Conservation (phyloP, 2,113 vertebrate species). For the Daboia siamensis region DNA sequence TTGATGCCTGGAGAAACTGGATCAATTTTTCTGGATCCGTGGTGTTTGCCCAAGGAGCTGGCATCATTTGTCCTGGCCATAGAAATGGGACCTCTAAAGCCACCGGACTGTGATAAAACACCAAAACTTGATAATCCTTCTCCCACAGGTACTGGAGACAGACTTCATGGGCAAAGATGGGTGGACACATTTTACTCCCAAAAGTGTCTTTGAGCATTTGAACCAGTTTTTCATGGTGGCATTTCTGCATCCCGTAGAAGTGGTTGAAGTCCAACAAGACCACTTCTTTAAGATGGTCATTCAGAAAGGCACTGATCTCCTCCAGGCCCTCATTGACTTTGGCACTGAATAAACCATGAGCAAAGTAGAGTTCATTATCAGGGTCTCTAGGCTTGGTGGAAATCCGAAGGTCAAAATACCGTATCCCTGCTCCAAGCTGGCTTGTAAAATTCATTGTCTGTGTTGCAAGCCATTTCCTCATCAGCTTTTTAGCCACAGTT, state of each 20-base stretch:
- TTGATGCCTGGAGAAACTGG: constrained; percentile 91
- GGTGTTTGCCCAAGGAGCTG: constrained; percentile 94
- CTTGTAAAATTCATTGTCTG: constrained; percentile 96
- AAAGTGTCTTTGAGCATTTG: constrained; percentile 93
- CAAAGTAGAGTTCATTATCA: constrained; percentile 95
- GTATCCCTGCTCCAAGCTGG: constrained; percentile 89
- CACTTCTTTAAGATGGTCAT: constrained; percentile 85
- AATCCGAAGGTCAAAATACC: constrained; percentile 97
- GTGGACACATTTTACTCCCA: constrained; percentile 93
- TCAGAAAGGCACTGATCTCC: constrained; percentile 89
- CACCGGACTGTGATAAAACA: constrained; percentile 96
- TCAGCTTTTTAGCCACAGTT: constrained; percentile 95
- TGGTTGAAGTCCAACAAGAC: constrained; percentile 98
- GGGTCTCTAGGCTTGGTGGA: constrained; percentile 97
- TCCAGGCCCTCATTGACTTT: constrained; percentile 94
- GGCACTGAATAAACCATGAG: constrained; percentile 97
- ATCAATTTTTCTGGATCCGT: constrained; percentile 95
- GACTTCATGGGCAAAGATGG: constrained; percentile 94
- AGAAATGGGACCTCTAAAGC: constrained; percentile 93
- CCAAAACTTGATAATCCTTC: constrained; percentile 92
- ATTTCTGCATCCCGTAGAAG: constrained; percentile 97
- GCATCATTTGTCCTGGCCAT: constrained; percentile 99
- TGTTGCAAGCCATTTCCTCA: constrained; percentile 97
- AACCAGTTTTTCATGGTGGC: constrained; percentile 95
- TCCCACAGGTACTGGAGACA: constrained; percentile 95